Evolutionary conservation across 2,797 vertebrate species (phyloP), one percentile per base, ranked within the genome.

Genomic region (Alcedo atthis): DNA sequence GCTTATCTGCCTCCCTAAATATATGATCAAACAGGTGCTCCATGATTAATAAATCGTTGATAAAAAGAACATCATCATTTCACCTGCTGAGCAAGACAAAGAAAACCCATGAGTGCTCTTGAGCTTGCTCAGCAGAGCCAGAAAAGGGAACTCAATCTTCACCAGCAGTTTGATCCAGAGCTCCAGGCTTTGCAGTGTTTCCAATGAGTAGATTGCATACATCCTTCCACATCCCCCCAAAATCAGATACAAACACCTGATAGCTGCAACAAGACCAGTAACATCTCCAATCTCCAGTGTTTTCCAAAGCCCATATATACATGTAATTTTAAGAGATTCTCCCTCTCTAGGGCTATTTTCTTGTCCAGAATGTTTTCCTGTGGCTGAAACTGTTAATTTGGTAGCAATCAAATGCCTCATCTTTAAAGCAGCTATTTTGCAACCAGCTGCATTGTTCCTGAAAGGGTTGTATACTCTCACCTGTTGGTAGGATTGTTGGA

Each of bases 401-500:
- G 68, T n/a, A 71, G 49, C 20, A 74, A 61, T 79, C 61, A 46
- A 68, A 63, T 54, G 57, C 12, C 25, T 94, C 55, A 74, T 53
- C 49, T 54, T 35, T 70, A 74, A 84, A 81, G 45, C 33, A 74
- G 76, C 24, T 85, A 20, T 90, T 92, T 82, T 81, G 71, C 80
- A 94, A 82, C 17, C 30, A 77, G 37, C 18, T 89, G 43, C 54
- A 48, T 80, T 86, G 77, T 82, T 95, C 62, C 81, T 93, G 54
- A 75, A 89, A 82, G 62, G 21, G 43, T 48, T 68, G 15, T 80
- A 62, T 85, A 78, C 64, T 92, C 58, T 94, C 62, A 69, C 35
- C 68, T 87, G 43, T 90, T 78, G 62, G 82, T 33, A 87, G 62
- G 58, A 82, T 48, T 71, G 71, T 42, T 81, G 79, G 22, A 80